Percentiles rank a stretch among this genome's conserved stretches.
phyloP scores from a whole-genome alignment of 2,888 invertebrate species.

The Horisme vitalbata region DNA sequence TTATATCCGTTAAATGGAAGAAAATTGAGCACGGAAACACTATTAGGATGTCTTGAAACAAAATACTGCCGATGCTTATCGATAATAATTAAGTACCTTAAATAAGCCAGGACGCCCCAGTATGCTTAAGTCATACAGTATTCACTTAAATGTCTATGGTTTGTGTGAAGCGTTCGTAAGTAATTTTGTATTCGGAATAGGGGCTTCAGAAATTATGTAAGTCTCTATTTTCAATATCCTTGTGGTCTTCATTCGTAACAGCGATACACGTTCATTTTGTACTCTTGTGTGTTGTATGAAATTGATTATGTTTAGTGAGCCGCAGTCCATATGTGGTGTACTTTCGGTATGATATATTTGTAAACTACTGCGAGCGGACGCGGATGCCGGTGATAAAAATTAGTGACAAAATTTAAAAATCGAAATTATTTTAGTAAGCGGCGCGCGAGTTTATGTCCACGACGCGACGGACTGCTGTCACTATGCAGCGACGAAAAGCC shows the following conservation, averaged over 20 bases:
- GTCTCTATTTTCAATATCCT: conserved; percentile 72
- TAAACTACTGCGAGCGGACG: conserved; percentile 78
- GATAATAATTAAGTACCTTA: conserved; percentile 61
- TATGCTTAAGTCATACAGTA: conserved; percentile 29
- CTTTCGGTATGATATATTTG: conserved; percentile 75
- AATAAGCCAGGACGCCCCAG: conserved; percentile 57
- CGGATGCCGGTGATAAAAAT: conserved; percentile 78
- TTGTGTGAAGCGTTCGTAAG: conserved; percentile 43
- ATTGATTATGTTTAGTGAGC: conserved; percentile 60
- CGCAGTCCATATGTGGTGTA: conserved; percentile 62
- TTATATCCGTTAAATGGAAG: conserved; percentile 58
- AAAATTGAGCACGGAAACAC: conserved; percentile 80
- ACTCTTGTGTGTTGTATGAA: conserved; percentile 59
- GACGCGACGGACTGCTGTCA: conserved; percentile 31
- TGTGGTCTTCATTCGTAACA: conserved; percentile 81
- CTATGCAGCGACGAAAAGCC: conserved; percentile 33
- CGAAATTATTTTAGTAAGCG: conserved; percentile 75
- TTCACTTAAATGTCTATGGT: conserved; percentile 29
- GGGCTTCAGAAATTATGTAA: conserved; percentile 44
- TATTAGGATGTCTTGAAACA: conserved; percentile 73
- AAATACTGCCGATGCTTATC: conserved; percentile 76
- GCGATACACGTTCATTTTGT: conserved; percentile 74
- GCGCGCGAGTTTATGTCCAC: conserved; percentile 42
- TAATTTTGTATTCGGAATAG: conserved; percentile 66
- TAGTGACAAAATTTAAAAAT: conserved; percentile 75